phyloP scores from a whole-genome alignment of 2,888 invertebrate species.

The Steinernema hermaphroditum region DNA sequence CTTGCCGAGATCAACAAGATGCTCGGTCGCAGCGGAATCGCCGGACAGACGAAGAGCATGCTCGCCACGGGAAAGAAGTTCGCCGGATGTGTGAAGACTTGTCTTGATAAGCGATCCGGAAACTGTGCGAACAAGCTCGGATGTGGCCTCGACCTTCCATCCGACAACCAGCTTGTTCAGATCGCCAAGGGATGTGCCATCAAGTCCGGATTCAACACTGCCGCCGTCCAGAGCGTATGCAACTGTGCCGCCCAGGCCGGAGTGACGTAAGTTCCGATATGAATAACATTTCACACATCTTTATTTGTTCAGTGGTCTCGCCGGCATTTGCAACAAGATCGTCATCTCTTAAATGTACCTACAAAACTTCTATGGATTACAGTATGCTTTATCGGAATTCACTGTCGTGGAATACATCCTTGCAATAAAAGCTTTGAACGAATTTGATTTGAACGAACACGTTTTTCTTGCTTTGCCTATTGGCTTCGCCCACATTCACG shows the following conservation, averaged over 20 bases:
- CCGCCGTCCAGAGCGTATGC: constrained; percentile 54
- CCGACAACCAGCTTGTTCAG: constrained; percentile 59
- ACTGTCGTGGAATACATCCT: no score
- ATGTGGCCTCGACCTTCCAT: constrained; percentile 33
- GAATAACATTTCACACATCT: not conserved
- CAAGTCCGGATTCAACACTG: constrained; percentile 57
- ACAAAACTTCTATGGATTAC: not conserved
- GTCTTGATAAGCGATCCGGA: constrained; percentile 53
- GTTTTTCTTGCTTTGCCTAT: no score
- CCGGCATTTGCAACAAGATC: constrained; percentile 36
- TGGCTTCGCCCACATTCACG: no score
- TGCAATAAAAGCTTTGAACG: no score
- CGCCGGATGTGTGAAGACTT: constrained; percentile 58
- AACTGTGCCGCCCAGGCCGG: constrained; percentile 52
- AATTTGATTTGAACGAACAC: no score
- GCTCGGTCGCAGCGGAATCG: constrained; percentile 42
- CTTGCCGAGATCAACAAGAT: constrained; percentile 60
- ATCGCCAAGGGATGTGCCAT: constrained; percentile 61
- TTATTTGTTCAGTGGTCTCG: constrained; percentile 36
- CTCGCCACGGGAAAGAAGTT: constrained; percentile 60
- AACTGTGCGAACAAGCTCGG: constrained; percentile 49
- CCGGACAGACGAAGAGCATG: constrained; percentile 54
- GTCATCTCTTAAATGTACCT: constrained; percentile 35
- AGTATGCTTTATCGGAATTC: no score
- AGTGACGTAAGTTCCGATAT: not conserved